A percentile compares a stretch with the other conserved stretches of the same genome.
Conservation (phyloP, 2,888 invertebrate genomes). For the Erebia aethiops region DNA sequence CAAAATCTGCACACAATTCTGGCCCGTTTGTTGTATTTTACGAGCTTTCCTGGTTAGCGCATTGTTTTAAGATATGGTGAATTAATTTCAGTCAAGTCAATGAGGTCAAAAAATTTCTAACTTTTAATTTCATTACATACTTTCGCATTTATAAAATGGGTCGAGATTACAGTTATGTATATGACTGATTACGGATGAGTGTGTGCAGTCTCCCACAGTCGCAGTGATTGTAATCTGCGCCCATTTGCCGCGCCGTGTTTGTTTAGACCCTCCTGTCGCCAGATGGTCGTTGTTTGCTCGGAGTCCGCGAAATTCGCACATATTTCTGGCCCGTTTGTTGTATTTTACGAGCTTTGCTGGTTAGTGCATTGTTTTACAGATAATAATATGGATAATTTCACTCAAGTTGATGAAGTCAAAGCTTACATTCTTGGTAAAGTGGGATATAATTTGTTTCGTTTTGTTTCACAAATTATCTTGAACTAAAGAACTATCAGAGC, state of each 20-base stretch:
- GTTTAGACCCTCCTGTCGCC: constrained; percentile 6
- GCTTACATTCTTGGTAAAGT: too few species aligned
- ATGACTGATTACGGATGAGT: background rate
- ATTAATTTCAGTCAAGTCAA: too few species aligned
- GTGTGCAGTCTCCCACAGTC: constrained; percentile 5
- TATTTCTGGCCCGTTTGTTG: background rate
- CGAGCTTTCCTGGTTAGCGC: background rate
- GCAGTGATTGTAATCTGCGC: constrained; percentile 15
- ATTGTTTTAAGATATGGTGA: background rate
- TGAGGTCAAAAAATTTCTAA: too few species aligned
- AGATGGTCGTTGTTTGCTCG: constrained; percentile 19
- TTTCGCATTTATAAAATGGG: too few species aligned
- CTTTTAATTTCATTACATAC: too few species aligned
- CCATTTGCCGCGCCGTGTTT: constrained; percentile 18
- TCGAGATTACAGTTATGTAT: too few species aligned
- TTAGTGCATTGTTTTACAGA: background rate
- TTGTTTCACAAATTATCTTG: too few species aligned
- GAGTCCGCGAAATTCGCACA: constrained; percentile 5
- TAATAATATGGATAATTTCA: too few species aligned
- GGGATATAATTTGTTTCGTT: too few species aligned
- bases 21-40: constrained; percentile 4
- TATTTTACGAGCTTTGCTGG: constrained; percentile 13
- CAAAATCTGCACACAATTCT: constrained; percentile 5
- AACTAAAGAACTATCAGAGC: too few species aligned
- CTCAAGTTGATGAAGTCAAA: too few species aligned